Conservation (phyloP, 1,140 invertebrate species). For the Drosophila arizonae region DNA sequence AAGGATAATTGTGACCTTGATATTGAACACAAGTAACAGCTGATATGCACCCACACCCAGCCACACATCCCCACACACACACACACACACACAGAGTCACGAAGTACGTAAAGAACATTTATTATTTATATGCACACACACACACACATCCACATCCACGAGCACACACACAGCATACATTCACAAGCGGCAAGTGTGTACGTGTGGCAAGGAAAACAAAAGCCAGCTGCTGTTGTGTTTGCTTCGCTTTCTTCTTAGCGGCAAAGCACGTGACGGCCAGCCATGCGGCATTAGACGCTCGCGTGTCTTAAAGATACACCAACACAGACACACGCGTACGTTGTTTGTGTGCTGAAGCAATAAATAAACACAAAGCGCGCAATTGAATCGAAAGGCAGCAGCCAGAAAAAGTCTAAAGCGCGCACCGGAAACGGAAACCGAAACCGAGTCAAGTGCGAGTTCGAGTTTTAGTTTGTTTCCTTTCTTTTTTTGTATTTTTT, state of each 20-base stretch:
- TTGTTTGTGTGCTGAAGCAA: constrained; percentile 48
- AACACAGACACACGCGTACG: constrained; percentile 33
- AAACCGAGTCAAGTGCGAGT: constrained; percentile 66
- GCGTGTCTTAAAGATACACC: constrained; percentile 63
- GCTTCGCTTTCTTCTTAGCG: constrained; percentile 56
- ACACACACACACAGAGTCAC: too few species aligned
- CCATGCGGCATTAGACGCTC: constrained; percentile 41
- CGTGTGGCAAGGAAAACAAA: constrained; percentile 65
- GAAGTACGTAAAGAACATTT: too few species aligned
- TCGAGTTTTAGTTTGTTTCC: constrained; percentile 34
- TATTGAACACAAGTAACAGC: constrained; percentile 74
- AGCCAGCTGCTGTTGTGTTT: constrained; percentile 54
- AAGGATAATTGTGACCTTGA: constrained; percentile 62
- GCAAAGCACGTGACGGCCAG: constrained; percentile 56
- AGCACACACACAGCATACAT: constrained; percentile 32
- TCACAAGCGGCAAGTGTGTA: neutral
- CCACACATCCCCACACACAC: constrained; percentile 13
- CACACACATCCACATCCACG: constrained; percentile 22
- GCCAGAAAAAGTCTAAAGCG: constrained; percentile 60
- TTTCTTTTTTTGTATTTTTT: constrained; percentile 24
- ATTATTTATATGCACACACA: constrained; percentile 40
- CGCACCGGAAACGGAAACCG: constrained; percentile 67
- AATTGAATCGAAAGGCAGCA: constrained; percentile 45
- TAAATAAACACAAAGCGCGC: constrained; percentile 69
- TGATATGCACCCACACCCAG: constrained; percentile 52